phyloP scores from a whole-genome alignment of 2,888 invertebrate species.

The Drosophila cracens region DNA sequence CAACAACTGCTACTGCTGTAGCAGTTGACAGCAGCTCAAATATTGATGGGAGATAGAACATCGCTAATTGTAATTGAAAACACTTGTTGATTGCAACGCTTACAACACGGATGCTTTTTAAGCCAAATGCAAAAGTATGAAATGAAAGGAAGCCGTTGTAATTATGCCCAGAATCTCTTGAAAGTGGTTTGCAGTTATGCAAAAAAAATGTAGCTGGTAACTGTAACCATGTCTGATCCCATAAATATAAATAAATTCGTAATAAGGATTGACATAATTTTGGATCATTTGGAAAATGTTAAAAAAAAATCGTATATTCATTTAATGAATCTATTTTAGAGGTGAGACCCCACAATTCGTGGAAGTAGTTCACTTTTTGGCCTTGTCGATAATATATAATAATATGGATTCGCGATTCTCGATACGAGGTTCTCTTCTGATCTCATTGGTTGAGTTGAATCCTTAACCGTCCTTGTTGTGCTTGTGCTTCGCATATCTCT shows the following conservation, averaged over 20 bases:
- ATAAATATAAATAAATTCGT: neutral
- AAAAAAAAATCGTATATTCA: neutral
- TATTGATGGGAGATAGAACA: slow-evolving; percentile 27
- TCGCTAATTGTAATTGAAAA: slow-evolving; percentile 62
- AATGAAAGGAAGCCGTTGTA: neutral
- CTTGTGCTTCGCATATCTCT: slow-evolving; percentile 25
- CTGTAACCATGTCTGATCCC: neutral
- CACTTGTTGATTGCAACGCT: slow-evolving; percentile 60
- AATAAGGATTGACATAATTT: neutral
- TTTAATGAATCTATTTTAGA: neutral
- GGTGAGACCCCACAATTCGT: neutral
- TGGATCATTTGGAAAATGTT: neutral
- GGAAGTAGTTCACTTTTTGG: neutral
- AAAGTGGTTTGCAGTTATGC: neutral
- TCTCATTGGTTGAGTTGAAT: neutral
- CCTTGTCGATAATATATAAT: neutral
- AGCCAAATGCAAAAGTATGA: neutral
- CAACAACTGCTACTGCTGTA: neutral
- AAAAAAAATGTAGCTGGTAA: too few species aligned
- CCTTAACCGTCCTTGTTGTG: neutral
- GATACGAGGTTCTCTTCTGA: neutral
- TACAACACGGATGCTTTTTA: neutral
- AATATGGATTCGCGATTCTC: neutral
- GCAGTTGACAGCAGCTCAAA: neutral
- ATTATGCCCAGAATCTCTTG: neutral